A percentile compares a stretch with the other conserved stretches of the same genome.
These are phyloP conservation scores for Eupithecia inturbata DNA, from an alignment of 2,888 invertebrate species.

Conservation along the genomic window DNA sequence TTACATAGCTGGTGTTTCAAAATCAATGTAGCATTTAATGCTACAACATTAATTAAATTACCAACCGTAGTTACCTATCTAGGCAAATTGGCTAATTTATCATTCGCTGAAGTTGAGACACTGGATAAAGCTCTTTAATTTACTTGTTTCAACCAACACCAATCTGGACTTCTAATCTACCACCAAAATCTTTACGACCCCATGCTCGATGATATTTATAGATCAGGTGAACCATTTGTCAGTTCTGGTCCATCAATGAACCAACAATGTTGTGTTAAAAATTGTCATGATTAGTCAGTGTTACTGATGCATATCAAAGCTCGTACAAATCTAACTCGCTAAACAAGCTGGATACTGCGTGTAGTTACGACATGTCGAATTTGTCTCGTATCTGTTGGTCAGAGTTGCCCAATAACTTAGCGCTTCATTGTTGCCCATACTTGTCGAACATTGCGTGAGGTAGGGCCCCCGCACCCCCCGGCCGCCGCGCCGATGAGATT, in stretches of 20 bases:
- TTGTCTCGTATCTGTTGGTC: slow-evolving; percentile 21
- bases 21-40: slow-evolving; percentile 26
- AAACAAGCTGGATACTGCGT: not conserved
- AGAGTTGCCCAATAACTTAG: slow-evolving; percentile 42
- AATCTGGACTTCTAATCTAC: not conserved
- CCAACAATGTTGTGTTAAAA: not conserved
- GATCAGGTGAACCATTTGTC: not conserved
- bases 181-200: not conserved
- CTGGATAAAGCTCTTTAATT: not conserved
- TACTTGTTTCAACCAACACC: not conserved
- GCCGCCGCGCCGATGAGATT: not conserved
- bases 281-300: not conserved
- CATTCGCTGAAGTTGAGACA: slow-evolving; percentile 8
- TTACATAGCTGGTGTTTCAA: slow-evolving; percentile 18
- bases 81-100: slow-evolving; percentile 30
- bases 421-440: slow-evolving; percentile 44
- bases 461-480: no score
- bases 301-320: slow-evolving; percentile 3
- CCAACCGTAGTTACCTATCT: slow-evolving; percentile 6
- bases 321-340: not conserved
- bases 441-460: slow-evolving; percentile 25
- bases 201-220: not conserved
- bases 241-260: not conserved
- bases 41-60: slow-evolving; percentile 29
- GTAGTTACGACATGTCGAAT: slow-evolving; percentile 17